These are phyloP conservation scores for Macrobrachium nipponense DNA, from an alignment of 1,140 invertebrate species.

Conservation along the genomic window DNA sequence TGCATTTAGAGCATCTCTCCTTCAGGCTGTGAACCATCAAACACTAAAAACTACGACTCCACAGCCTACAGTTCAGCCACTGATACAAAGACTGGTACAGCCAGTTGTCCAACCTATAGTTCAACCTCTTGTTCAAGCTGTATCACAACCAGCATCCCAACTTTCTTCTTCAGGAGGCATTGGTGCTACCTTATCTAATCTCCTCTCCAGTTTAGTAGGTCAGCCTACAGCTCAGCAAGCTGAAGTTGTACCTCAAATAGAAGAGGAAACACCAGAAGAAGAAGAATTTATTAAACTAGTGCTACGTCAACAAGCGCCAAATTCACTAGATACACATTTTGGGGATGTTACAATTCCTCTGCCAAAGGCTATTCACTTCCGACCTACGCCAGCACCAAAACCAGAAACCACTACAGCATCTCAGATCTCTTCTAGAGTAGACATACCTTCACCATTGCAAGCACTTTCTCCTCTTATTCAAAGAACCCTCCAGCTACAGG, in stretches of 20 bases:
- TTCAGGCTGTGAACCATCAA: conserved; percentile 15
- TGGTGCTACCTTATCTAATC: conserved; percentile 25
- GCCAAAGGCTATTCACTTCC: conserved; percentile 42
- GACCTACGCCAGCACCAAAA: not conserved
- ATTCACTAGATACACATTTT: not conserved
- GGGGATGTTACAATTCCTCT: conserved; percentile 25
- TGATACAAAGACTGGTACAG: not conserved
- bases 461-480: conserved; percentile 34
- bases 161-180: conserved; percentile 9
- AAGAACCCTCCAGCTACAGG: conserved; percentile 15
- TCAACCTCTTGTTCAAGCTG: conserved; percentile 17
- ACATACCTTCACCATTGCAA: conserved; percentile 12
- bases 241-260: not conserved
- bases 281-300: conserved; percentile 18
- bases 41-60: not conserved
- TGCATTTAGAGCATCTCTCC: not conserved
- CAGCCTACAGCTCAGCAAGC: not conserved
- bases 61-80: not conserved
- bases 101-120: not conserved
- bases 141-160: not conserved
- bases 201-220: conserved; percentile 32
- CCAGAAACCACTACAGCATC: not conserved
- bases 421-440: not conserved
- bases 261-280: not conserved
- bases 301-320: conserved; percentile 6